Base-by-base conservation (phyloP, 2,797 vertebrate species). In the Pseudocheirus occidentalis region DNA sequence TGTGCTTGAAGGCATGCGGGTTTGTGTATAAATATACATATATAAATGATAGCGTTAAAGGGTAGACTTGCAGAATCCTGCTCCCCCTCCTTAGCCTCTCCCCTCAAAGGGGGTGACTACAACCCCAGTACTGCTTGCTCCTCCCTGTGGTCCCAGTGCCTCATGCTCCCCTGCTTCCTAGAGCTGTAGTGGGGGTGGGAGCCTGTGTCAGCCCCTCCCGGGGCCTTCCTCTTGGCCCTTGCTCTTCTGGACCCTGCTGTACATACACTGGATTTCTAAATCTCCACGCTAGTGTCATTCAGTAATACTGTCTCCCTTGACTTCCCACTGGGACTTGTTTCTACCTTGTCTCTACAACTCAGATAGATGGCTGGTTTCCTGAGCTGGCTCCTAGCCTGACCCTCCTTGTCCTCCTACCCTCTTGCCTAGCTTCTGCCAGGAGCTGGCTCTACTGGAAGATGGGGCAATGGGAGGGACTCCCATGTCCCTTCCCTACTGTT, bases 31-130 rank as follows among this genome's bases (percentile, higher is more conserved):
- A 97, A 97, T 98, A 98, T 95, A 98, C 96, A 97, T 97, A 98
- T 95, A 97, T 97, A 98, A 97, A 97, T 94, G 97, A 97, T 96
- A 98, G 97, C 97, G 92, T 98, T 96, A 97, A 93, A 98, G 97
- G 97, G 97, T 98, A 96, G 98, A 98, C 97, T 98, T 99, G 73
- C 73, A 97, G 97, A 98, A 98, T 97, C 97, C 97, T 90, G 98
- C 97, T 98, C 97, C 98, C 98, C 97, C 96, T 97, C 93, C 96
- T 97, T 0, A 81, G 66, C n/a, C 54, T 93, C 91, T 92, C 87
- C 90, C 94, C 34, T 94, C 94, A 91, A 96, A 87, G 73, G 40
- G 40, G 21, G 21, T 87, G 40, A 53, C 4, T 81, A 57, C 28
- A 18, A 9, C 13, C 57, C 55, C 46, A 40, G 53, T 54, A 92